Percentiles rank a stretch among this genome's conserved stretches.
phyloP scores from a whole-genome alignment of 2,888 invertebrate species.

The Philonicus albiceps region DNA sequence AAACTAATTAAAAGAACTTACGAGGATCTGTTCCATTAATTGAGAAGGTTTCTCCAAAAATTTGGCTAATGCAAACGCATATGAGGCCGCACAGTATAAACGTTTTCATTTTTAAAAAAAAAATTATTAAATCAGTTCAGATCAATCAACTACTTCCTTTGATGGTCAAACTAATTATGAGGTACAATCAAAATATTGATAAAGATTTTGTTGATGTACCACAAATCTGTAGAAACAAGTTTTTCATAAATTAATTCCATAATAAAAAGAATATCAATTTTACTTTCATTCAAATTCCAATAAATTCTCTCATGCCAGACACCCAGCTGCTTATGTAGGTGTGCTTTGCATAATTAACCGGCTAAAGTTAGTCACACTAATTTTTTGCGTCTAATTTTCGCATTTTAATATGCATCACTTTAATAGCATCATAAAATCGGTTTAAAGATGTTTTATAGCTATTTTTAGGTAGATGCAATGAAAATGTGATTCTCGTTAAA shows the following conservation, averaged over 20 bases:
- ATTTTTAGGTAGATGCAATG: neutral
- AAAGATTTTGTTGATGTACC: neutral
- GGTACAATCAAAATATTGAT: neutral
- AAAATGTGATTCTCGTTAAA: neutral
- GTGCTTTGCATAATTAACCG: neutral
- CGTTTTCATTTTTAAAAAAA: neutral
- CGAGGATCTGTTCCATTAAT: constrained; percentile 18
- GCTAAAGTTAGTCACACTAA: neutral
- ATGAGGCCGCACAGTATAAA: neutral
- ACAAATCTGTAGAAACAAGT: neutral
- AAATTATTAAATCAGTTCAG: neutral
- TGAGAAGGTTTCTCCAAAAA: neutral
- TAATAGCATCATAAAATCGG: neutral
- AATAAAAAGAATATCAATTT: neutral
- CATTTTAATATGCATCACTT: neutral
- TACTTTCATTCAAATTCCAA: constrained; percentile 17
- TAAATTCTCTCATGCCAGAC: neutral
- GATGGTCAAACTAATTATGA: neutral
- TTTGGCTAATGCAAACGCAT: neutral
- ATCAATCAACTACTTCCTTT: neutral
- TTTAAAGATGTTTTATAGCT: neutral
- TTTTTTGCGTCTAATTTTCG: neutral
- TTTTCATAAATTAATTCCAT: neutral
- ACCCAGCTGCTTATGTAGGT: neutral
- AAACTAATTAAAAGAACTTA: neutral